Evolutionary conservation across 2,797 vertebrate genomes (phyloP).

Genomic region (Siniperca scherzeri): DNA sequence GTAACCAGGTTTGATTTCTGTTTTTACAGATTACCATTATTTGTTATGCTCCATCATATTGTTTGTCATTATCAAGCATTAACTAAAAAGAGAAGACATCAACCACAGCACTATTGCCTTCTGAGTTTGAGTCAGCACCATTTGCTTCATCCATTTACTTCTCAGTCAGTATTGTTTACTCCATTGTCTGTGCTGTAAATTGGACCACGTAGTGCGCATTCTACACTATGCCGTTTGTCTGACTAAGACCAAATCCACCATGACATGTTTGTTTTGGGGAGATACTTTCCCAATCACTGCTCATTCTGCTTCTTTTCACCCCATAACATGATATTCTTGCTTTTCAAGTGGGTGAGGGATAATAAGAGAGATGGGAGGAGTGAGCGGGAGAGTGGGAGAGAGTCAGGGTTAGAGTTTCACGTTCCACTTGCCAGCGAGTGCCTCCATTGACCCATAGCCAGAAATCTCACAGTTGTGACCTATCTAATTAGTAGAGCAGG

Average conservation of each 20-base stretch:
- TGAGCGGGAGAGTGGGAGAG: slow-evolving; percentile 49
- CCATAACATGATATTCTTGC: slow-evolving; percentile 69
- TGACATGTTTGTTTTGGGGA: slow-evolving; percentile 79
- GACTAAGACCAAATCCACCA: slow-evolving; percentile 64
- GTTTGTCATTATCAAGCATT: slow-evolving; percentile 14
- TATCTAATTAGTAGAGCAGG: slow-evolving; percentile 77
- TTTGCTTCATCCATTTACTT: slow-evolving; percentile 51
- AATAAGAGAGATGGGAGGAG: slow-evolving; percentile 54
- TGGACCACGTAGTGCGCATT: slow-evolving; percentile 56
- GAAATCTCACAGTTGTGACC: slow-evolving; percentile 80
- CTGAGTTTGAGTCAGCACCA: slow-evolving; percentile 29
- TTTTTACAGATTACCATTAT: background rate
- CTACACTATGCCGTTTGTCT: slow-evolving; percentile 50
- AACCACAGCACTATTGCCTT: slow-evolving; percentile 13
- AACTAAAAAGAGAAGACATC: slow-evolving; percentile 7
- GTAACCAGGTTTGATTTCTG: background rate
- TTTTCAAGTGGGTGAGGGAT: slow-evolving; percentile 64
- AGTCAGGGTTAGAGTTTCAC: slow-evolving; percentile 67
- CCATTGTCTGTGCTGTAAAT: slow-evolving; percentile 67
- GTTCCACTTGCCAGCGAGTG: slow-evolving; percentile 77
- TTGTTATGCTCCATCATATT: background rate
- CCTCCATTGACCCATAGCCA: slow-evolving; percentile 75
- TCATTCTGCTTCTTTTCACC: slow-evolving; percentile 69
- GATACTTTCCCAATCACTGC: slow-evolving; percentile 71
- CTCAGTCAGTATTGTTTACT: slow-evolving; percentile 75